These are phyloP conservation scores for Drosophila crucigera DNA, from an alignment of 2,888 invertebrate species.

Conservation along the genomic window DNA sequence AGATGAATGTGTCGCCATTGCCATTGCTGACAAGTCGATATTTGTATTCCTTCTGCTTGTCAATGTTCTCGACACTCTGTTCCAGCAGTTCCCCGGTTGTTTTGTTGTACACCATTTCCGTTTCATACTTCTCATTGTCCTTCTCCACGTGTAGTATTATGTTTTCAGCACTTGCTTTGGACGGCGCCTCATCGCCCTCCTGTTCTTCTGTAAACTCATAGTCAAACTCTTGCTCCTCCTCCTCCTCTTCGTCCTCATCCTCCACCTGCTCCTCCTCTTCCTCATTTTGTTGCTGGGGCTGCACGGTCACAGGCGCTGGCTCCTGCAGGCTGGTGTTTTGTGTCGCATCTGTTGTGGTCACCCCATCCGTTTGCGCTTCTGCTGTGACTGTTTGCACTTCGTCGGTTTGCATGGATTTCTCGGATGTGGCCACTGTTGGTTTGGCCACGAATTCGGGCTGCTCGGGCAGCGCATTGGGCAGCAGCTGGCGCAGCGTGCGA, in stretches of 20 bases:
- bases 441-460: constrained; percentile 39
- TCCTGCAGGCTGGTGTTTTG: constrained; percentile 28
- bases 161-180: constrained; percentile 40
- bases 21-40: constrained; percentile 67
- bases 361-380: constrained; percentile 59
- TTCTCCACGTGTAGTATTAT: constrained; percentile 53
- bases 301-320: background rate
- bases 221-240: constrained; percentile 47
- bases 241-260: constrained; percentile 26
- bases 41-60: constrained; percentile 62
- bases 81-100: constrained; percentile 41
- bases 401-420: constrained; percentile 50
- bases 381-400: constrained; percentile 23
- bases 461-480: constrained; percentile 73
- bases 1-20: constrained; percentile 55
- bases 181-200: constrained; percentile 26
- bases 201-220: constrained; percentile 65
- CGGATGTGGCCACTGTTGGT: constrained; percentile 30
- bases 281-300: constrained; percentile 4
- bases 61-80: constrained; percentile 19
- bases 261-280: constrained; percentile 17
- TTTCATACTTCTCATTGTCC: constrained; percentile 49
- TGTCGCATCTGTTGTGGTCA: constrained; percentile 24
- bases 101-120: constrained; percentile 51
- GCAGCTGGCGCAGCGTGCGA: constrained; percentile 81